Evolutionary conservation across 1,140 invertebrate genomes (phyloP), one percentile per base, ranked within the genome.

Genomic region (Chymomyza costata): DNA sequence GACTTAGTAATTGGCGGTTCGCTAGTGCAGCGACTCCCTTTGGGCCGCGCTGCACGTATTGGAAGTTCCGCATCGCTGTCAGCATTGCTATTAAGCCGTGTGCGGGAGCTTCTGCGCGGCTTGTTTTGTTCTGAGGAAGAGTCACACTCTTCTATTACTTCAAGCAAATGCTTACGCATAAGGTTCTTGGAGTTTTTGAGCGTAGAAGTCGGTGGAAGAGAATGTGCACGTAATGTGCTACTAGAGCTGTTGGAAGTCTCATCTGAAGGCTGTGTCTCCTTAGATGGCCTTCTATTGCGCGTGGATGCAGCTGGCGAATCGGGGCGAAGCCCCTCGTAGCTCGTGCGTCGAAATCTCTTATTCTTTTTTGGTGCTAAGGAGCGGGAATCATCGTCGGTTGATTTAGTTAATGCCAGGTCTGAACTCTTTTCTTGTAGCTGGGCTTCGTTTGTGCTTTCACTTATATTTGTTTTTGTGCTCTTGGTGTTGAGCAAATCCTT

Each of bases 81-180:
- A 13, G 49, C 25, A 6, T 37, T 47, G 6, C 57, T 37, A 30
- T 38, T 50, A 0, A 61, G 52, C 13, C 56, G 62, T 1, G 52
- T 54, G 10, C 71, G 67, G 0, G 76, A 78, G 3, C 76, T 65
- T 1, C 71, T 84, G 6, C 44, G 64, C 7, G 51, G 38, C 6
- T 30, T 8, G 10, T 28, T 28, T n/a, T n/a, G n/a, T n/a, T n/a
- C n/a, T n/a, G 19, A 6, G 7, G 15, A 2, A 1, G 15, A 7
- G 10, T 7, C 2, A 6, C 18, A 35, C 30, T 84, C 82, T 2
- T 63, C 53, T n/a, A 84, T 81, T 0, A 40, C 53, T n/a, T 81
- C 73, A n/a, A 82, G 11, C 13, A 56, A 3, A 3, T 21, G 19
- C 17, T 32, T 63, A 17, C 41, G 47, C 8, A 31, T 32, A 0